Percentiles rank a stretch among this genome's conserved stretches.
phyloP scores from a whole-genome alignment of 2,888 invertebrate species.

The Caenorhabditis afra region DNA sequence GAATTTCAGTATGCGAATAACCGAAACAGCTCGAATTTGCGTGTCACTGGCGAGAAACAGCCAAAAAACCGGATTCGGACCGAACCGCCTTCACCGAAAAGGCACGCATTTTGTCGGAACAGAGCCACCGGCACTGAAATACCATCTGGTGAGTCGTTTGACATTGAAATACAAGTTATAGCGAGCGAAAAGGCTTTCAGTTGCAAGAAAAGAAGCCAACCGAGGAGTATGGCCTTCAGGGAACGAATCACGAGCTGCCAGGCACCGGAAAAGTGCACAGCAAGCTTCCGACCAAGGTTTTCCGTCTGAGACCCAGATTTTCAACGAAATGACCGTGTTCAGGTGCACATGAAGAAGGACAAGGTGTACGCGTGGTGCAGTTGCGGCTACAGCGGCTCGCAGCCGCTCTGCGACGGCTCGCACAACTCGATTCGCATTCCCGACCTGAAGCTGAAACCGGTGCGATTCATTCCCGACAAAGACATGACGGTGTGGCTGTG shows the following conservation, averaged over 20 bases:
- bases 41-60: slow-evolving; percentile 42
- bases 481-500: slow-evolving; percentile 93
- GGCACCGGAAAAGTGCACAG: slow-evolving; percentile 75
- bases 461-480: slow-evolving; percentile 89
- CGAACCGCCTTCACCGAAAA: slow-evolving; percentile 76
- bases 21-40: slow-evolving; percentile 21
- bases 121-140: slow-evolving; percentile 78
- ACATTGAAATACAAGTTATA: neutral
- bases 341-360: slow-evolving; percentile 83
- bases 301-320: neutral
- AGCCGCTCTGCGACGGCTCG: slow-evolving; percentile 95
- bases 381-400: slow-evolving; percentile 91
- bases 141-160: slow-evolving; percentile 72
- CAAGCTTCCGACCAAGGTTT: slow-evolving; percentile 66
- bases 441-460: slow-evolving; percentile 85
- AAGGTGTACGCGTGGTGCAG: slow-evolving; percentile 93
- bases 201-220: slow-evolving; percentile 77
- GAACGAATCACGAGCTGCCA: slow-evolving; percentile 77
- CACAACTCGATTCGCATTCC: slow-evolving; percentile 84
- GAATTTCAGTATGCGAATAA: slow-evolving; percentile 44
- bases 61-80: slow-evolving; percentile 77
- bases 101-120: slow-evolving; percentile 79
- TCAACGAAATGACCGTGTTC: neutral
- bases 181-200: slow-evolving; percentile 59
- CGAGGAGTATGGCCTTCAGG: slow-evolving; percentile 79